Evolutionary conservation across 2,113 vertebrate species (phyloP).

Genomic region (Tiliqua scincoides): DNA sequence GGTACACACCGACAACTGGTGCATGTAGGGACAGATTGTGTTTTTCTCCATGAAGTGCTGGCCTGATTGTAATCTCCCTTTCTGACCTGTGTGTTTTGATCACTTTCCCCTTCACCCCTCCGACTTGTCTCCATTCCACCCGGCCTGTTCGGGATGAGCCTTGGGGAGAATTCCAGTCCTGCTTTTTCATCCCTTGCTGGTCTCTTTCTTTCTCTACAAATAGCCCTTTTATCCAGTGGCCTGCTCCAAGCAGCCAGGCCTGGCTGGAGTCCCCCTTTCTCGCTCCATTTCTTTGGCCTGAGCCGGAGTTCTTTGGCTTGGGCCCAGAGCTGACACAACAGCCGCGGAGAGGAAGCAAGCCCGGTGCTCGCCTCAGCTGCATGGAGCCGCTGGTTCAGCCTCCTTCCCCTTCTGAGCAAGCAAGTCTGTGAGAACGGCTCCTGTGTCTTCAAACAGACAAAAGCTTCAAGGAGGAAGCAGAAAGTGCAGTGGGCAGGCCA

Average conservation of each 20-base stretch:
- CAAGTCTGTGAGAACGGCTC: not conserved
- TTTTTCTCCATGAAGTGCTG: not conserved
- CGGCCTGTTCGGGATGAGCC: not conserved
- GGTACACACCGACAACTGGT: not conserved
- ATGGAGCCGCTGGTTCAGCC: not conserved
- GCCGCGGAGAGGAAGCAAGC: constrained; percentile 23
- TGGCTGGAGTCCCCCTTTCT: not conserved
- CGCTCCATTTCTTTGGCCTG: constrained; percentile 5
- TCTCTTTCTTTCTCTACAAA: constrained; percentile 12
- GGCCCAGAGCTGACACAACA: constrained; percentile 10
- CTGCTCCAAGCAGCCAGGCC: not conserved
- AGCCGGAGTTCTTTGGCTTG: not conserved
- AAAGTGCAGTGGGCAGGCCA: not conserved
- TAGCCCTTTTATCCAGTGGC: constrained; percentile 13
- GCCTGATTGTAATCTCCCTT: not conserved
- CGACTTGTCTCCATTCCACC: not conserved
- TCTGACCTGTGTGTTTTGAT: not conserved
- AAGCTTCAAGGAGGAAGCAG: not conserved
- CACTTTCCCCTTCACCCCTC: not conserved
- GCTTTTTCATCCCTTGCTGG: constrained; percentile 4
- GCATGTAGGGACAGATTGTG: not conserved
- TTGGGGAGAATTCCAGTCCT: constrained; percentile 9
- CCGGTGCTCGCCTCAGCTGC: constrained; percentile 24
- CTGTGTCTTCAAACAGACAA: not conserved
- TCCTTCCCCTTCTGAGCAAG: not conserved